phyloP scores from a whole-genome alignment of 2,113 vertebrate species.

The Zingel zingel region DNA sequence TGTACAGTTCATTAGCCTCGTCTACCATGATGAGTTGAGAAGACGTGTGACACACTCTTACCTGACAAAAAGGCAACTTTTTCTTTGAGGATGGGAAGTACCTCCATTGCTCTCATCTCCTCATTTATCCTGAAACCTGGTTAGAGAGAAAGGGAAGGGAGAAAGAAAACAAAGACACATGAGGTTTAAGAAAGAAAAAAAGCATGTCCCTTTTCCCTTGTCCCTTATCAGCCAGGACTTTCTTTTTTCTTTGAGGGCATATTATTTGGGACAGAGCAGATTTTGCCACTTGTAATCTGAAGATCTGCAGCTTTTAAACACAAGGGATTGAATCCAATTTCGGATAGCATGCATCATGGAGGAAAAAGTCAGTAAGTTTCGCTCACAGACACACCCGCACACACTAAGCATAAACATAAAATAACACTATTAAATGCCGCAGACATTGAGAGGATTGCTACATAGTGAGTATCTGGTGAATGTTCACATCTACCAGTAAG shows the following conservation, averaged over 20 bases:
- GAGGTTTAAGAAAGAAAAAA: not conserved
- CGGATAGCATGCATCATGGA: constrained; percentile 30
- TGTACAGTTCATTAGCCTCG: constrained; percentile 24
- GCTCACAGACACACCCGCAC: not conserved
- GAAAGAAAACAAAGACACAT: not conserved
- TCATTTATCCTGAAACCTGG: constrained; percentile 97
- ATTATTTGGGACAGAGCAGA: constrained; percentile 52
- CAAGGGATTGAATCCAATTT: constrained; percentile 9
- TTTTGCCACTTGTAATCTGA: constrained; percentile 47
- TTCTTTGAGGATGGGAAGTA: constrained; percentile 98
- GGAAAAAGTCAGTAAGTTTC: constrained; percentile 34
- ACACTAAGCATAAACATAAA: not conserved
- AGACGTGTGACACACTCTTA: constrained; percentile 71
- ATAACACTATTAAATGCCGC: too few relatives aligned
- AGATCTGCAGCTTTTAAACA: constrained; percentile 19
- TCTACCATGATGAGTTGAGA: not conserved
- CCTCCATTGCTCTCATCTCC: constrained; percentile 98
- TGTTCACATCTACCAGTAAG: too few relatives aligned
- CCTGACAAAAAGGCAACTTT: constrained; percentile 99
- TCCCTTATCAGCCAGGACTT: not conserved
- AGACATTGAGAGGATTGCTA: too few relatives aligned
- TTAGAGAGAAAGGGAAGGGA: not conserved
- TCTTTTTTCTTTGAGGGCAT: constrained; percentile 9
- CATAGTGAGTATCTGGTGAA: too few relatives aligned
- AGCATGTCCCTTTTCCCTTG: not conserved